Evolutionary conservation across 2,888 invertebrate genomes (phyloP).

Genomic region (Stratiomys singularior): DNA sequence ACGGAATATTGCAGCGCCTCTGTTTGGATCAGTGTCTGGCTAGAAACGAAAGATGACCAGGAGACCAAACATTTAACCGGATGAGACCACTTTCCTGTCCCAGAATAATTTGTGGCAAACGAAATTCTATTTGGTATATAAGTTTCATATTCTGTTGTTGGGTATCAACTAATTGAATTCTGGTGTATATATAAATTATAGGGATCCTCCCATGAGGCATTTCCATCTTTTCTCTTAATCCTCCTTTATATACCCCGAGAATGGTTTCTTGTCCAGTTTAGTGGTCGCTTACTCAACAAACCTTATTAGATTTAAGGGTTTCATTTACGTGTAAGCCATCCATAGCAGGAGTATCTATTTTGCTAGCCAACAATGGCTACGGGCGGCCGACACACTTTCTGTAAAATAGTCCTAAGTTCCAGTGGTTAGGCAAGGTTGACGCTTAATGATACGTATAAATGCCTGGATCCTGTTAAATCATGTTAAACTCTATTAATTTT

Average conservation of each 20-base stretch:
- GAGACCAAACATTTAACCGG: slow-evolving; percentile 30
- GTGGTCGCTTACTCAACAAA: not conserved
- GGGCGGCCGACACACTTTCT: not conserved
- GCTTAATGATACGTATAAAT: slow-evolving; percentile 37
- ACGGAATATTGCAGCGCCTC: too few relatives aligned
- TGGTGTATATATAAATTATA: slow-evolving; percentile 44
- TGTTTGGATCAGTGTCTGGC: too few relatives aligned
- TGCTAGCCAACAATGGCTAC: not conserved
- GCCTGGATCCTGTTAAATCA: slow-evolving; percentile 41
- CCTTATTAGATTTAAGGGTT: slow-evolving; percentile 35
- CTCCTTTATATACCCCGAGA: not conserved
- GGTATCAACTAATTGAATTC: slow-evolving; percentile 45
- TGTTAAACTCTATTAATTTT: slow-evolving; percentile 39
- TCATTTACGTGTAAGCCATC: not conserved
- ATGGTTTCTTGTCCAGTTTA: slow-evolving; percentile 8
- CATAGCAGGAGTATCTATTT: not conserved
- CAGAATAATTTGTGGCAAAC: slow-evolving; percentile 46
- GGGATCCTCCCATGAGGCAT: not conserved
- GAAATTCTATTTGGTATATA: slow-evolving; percentile 44
- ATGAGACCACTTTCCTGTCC: slow-evolving; percentile 41
- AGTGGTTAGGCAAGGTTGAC: not conserved
- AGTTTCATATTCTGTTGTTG: slow-evolving; percentile 41
- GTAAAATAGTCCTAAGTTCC: not conserved
- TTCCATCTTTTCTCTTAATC: not conserved
- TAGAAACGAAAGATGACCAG: too few relatives aligned